Base-by-base conservation (phyloP, 2,113 vertebrate species). In the Syrmaticus mikado region DNA sequence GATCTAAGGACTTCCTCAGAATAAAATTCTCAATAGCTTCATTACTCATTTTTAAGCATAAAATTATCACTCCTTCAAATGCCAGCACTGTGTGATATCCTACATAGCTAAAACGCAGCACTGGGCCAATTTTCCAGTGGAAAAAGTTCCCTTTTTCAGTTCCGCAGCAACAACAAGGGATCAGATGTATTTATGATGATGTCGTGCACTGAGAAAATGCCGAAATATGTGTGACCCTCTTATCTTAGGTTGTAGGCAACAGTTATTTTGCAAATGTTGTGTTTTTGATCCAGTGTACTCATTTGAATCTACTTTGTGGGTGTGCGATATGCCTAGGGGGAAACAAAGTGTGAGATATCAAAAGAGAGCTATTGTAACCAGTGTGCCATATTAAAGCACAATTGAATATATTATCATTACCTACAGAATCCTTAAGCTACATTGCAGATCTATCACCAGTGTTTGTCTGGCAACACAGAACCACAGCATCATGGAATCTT, bases 61-160 rank as follows among this genome's bases (percentile, higher is more conserved):
- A 86, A 77, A 91, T 95, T 94, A 96, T 88, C 87, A 22, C 72
- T 57, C 0, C 73, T 86, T 90, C 38, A 86, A 86, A 91, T 91
- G 85, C 87, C 93, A 94, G 53, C 57, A 61, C 57, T 83, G 65
- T 32, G 36, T 46, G 65, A 81, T 53, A 53, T 87, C 76, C 52
- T 65, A 57, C 61, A 65, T 20, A 92, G 68, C 75, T 90, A 85
- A 94, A 92, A 81, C 0, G 14, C 30, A 94, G 68, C 60, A 25
- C 10, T 18, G 32, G 79, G 79, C 60, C 68, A 91, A 78, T 78
- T 90, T 85, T 52, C 52, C 57, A 43, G 46, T 13, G 61, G 61
- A 46, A 95, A 81, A 91, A 79, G 43, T 80, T 85, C 27, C 27
- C 82, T 65, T 70, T 68, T 76, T 70, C 58, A 41, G 75, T 38